These are phyloP conservation scores for Oncorhynchus gorbuscha DNA, from an alignment of 2,113 vertebrate species.

Conservation along the genomic window DNA sequence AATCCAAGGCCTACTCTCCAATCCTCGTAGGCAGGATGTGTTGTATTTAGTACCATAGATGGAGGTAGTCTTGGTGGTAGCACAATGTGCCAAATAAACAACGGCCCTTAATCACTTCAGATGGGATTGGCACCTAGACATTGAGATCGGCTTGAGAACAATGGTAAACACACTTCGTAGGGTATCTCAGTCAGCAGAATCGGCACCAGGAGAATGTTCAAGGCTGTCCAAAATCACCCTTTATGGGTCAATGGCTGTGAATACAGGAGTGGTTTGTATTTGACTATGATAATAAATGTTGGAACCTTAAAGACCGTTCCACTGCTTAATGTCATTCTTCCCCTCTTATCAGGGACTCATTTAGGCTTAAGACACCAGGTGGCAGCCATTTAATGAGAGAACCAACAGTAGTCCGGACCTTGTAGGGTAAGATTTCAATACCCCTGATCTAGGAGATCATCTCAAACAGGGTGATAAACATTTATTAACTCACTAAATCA, in stretches of 20 bases:
- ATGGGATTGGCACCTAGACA: neutral
- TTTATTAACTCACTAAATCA: no score
- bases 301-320: no score
- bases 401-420: no score
- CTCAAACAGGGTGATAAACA: no score
- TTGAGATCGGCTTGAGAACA: neutral
- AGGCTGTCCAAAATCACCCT: neutral
- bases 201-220: neutral
- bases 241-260: neutral
- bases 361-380: no score
- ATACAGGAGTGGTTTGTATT: no score
- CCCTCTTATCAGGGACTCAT: no score
- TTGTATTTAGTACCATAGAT: neutral
- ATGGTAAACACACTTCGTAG: neutral
- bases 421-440: neutral
- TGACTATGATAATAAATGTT: no score
- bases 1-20: neutral
- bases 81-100: neutral
- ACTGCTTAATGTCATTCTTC: no score
- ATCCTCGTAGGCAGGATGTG: neutral
- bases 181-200: neutral
- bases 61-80: no score
- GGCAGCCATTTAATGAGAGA: no score
- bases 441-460: no score
- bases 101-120: neutral